phyloP scores from a whole-genome alignment of 2,113 vertebrate genomes.

The human region DNA sequence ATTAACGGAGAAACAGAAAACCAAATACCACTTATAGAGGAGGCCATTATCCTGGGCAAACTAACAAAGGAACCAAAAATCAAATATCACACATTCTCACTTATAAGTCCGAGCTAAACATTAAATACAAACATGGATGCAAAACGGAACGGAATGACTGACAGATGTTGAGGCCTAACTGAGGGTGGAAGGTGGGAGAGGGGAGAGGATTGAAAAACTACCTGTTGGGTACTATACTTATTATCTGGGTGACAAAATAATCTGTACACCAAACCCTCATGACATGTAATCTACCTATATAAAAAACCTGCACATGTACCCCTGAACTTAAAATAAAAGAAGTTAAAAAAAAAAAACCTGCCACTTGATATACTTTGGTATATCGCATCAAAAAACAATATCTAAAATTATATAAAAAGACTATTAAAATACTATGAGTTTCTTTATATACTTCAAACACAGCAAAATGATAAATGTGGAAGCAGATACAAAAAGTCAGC shows the following conservation, averaged over 20 bases:
- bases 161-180: too few species aligned
- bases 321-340: too few species aligned
- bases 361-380: background rate
- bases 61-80: background rate
- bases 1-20: too few species aligned
- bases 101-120: background rate
- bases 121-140: background rate
- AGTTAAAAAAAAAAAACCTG: background rate
- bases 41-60: background rate
- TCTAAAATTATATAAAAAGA: background rate
- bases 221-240: too few species aligned
- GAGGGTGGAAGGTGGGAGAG: too few species aligned
- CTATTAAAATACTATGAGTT: background rate
- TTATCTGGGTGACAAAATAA: too few species aligned
- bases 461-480: background rate
- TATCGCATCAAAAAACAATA: background rate
- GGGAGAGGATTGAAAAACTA: too few species aligned
- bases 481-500: background rate
- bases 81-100: background rate
- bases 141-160: too few species aligned
- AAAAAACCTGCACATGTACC: too few species aligned
- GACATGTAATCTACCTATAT: too few species aligned
- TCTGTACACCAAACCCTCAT: too few species aligned
- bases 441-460: background rate
- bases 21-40: too few species aligned